Evolutionary conservation across 2,888 invertebrate genomes (phyloP).

Genomic region (Stomorhina lunata): DNA sequence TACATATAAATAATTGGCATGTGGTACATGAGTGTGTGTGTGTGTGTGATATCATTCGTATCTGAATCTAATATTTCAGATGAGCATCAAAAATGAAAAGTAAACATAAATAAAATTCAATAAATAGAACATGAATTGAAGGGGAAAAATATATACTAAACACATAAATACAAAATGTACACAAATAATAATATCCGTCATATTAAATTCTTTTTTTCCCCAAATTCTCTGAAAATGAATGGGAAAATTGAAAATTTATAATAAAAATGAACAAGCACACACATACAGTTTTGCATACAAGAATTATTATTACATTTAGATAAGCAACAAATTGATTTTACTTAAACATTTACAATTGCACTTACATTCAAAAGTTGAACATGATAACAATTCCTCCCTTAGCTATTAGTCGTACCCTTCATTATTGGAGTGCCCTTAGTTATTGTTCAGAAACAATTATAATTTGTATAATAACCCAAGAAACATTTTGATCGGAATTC

Average conservation of each 20-base stretch:
- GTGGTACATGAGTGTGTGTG: background rate
- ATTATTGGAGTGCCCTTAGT: too few species aligned
- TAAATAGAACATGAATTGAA: constrained; percentile 27
- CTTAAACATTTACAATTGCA: background rate
- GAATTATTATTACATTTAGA: too few species aligned
- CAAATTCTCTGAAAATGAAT: background rate
- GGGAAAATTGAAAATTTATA: background rate
- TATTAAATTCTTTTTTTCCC: background rate
- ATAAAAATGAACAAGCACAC: background rate
- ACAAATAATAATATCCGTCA: too few species aligned
- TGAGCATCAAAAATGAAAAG: constrained; percentile 7
- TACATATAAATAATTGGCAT: background rate
- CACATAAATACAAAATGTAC: too few species aligned
- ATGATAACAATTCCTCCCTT: too few species aligned
- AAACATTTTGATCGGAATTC: too few species aligned
- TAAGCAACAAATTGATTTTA: background rate
- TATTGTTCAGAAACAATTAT: too few species aligned
- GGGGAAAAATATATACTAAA: background rate
- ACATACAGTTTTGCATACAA: too few species aligned
- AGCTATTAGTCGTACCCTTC: too few species aligned
- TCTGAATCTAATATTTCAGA: constrained; percentile 1
- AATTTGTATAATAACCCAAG: too few species aligned
- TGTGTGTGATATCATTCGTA: too few species aligned
- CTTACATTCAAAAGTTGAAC: background rate
- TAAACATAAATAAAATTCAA: constrained; percentile 36